These are phyloP conservation scores for Tychaedon coryphoeus DNA, from an alignment of 2,113 vertebrate genomes.

Conservation along the genomic window DNA sequence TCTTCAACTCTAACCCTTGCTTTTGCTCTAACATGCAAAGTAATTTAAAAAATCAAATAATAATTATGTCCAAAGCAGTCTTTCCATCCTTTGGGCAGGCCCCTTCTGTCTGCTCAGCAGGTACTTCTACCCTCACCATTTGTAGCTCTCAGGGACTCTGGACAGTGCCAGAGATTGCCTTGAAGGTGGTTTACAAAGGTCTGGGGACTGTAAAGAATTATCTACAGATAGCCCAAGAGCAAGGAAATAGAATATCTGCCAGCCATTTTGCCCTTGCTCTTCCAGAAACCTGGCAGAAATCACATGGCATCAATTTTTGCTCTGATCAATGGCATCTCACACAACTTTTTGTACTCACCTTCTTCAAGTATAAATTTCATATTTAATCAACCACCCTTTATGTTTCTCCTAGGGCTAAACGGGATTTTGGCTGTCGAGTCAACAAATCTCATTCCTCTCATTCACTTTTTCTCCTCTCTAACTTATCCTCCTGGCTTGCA, in stretches of 20 bases:
- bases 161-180: background rate
- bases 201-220: background rate
- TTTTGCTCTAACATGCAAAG: background rate
- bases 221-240: background rate
- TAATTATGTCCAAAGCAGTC: background rate
- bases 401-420: background rate
- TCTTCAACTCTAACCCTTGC: background rate
- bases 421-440: background rate
- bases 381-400: background rate
- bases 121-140: background rate
- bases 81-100: background rate
- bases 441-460: background rate
- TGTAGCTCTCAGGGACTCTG: background rate
- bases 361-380: background rate
- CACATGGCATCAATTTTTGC: background rate
- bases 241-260: background rate
- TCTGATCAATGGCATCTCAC: background rate
- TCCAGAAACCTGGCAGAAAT: background rate
- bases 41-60: fast-evolving
- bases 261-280: background rate
- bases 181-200: background rate
- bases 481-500: background rate
- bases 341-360: background rate
- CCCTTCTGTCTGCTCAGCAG: background rate
- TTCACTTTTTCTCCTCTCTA: background rate